Conservation (phyloP, 2,113 vertebrate species). For the Xenopus tropicalis region DNA sequence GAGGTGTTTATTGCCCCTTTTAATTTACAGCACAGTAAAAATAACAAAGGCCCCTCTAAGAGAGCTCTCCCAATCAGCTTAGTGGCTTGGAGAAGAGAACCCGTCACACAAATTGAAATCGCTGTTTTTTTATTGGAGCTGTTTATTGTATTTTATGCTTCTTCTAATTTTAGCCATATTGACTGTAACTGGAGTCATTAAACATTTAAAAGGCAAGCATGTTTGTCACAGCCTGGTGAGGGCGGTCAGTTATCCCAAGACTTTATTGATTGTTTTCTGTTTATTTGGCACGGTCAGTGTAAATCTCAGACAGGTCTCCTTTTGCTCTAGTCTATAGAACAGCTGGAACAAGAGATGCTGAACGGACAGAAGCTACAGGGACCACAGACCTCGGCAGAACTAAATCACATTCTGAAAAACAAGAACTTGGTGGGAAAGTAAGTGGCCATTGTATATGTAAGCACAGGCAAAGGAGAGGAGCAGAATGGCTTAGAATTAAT, state of each 20-base stretch:
- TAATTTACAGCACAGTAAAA: too few species aligned
- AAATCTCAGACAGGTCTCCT: neutral
- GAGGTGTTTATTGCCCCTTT: too few species aligned
- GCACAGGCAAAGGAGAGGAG: too few species aligned
- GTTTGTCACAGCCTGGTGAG: neutral
- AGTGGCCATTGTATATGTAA: constrained; percentile 49
- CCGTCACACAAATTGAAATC: too few species aligned
- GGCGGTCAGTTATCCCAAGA: neutral
- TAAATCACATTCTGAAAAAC: constrained; percentile 79
- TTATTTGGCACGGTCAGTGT: neutral
- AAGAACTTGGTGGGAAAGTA: constrained; percentile 86
- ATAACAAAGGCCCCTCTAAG: too few species aligned
- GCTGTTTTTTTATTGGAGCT: neutral
- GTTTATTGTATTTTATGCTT: neutral
- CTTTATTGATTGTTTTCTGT: neutral
- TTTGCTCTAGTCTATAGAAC: constrained; percentile 79
- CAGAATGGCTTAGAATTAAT: too few species aligned
- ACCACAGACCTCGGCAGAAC: constrained; percentile 85
- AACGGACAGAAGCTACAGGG: constrained; percentile 97
- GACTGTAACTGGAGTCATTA: neutral
- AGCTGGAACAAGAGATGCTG: constrained; percentile 92
- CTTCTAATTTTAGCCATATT: neutral
- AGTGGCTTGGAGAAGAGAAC: neutral
- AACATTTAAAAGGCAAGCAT: neutral
- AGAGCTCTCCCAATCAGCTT: too few species aligned